Evolutionary conservation across 1,140 invertebrate genomes (phyloP).

Genomic region (Hirudo medicinalis): DNA sequence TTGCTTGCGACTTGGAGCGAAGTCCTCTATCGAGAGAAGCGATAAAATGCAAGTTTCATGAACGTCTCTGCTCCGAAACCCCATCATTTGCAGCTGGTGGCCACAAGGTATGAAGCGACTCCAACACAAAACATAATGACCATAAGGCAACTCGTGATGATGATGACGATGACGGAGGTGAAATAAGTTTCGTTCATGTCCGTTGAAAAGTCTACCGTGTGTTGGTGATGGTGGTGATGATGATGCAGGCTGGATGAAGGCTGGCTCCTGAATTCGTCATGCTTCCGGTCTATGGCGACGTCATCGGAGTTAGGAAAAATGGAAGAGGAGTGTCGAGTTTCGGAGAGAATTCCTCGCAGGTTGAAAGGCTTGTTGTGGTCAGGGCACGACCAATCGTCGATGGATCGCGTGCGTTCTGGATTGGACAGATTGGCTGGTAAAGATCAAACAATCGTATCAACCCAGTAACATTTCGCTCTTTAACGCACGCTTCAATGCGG

Average conservation of each 20-base stretch:
- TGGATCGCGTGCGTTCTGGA: background rate
- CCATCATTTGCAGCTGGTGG: background rate
- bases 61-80: too few relatives aligned
- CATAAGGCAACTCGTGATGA: constrained; percentile 6
- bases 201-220: background rate
- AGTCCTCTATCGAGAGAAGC: too few relatives aligned
- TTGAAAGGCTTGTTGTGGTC: constrained; percentile 5
- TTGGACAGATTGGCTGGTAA: background rate
- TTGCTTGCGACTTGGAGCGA: too few relatives aligned
- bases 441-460: background rate
- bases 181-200: background rate
- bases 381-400: background rate
- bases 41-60: too few relatives aligned
- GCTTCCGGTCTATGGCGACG: too few relatives aligned
- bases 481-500: background rate
- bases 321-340: background rate
- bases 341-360: background rate
- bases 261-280: too few relatives aligned
- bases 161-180: constrained; percentile 5
- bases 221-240: background rate
- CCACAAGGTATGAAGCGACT: constrained; percentile 1
- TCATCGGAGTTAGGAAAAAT: too few relatives aligned
- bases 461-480: background rate
- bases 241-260: background rate
- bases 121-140: constrained; percentile 2